Conservation (phyloP, 2,797 vertebrate species). For the Ataeniobius toweri region DNA sequence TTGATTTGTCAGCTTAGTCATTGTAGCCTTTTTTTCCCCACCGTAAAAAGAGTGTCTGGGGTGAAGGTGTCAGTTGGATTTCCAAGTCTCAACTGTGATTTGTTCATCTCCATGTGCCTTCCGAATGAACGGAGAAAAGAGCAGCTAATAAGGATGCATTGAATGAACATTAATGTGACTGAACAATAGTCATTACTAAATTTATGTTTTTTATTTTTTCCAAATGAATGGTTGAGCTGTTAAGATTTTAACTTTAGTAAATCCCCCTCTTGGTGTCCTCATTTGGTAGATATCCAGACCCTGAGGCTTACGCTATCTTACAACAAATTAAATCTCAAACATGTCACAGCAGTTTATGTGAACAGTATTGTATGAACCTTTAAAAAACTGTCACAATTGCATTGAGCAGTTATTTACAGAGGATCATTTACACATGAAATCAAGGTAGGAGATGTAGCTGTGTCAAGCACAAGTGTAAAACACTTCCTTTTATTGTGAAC, state of each 20-base stretch:
- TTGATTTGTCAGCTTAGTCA: slow-evolving; percentile 45
- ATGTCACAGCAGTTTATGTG: not conserved
- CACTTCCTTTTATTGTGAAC: not conserved
- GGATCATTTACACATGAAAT: not conserved
- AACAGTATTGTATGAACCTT: not conserved
- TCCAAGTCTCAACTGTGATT: slow-evolving; percentile 13
- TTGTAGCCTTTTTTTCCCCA: slow-evolving; percentile 18
- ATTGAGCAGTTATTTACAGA: not conserved
- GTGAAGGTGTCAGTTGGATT: slow-evolving; percentile 14
- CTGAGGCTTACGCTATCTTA: not conserved
- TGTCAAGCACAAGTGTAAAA: not conserved
- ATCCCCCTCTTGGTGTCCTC: not conserved
- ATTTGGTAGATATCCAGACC: not conserved
- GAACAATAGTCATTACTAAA: not conserved
- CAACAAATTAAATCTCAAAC: not conserved
- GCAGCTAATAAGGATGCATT: not conserved
- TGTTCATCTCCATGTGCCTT: slow-evolving; percentile 8
- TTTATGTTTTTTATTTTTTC: not conserved
- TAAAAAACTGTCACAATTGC: not conserved
- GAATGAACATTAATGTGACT: not conserved
- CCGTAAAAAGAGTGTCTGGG: slow-evolving; percentile 7
- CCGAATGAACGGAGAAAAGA: not conserved
- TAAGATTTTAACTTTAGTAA: not conserved
- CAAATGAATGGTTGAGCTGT: not conserved
- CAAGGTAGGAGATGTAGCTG: not conserved